phyloP scores from a whole-genome alignment of 2,113 vertebrate species.

The Cebus imitator region DNA sequence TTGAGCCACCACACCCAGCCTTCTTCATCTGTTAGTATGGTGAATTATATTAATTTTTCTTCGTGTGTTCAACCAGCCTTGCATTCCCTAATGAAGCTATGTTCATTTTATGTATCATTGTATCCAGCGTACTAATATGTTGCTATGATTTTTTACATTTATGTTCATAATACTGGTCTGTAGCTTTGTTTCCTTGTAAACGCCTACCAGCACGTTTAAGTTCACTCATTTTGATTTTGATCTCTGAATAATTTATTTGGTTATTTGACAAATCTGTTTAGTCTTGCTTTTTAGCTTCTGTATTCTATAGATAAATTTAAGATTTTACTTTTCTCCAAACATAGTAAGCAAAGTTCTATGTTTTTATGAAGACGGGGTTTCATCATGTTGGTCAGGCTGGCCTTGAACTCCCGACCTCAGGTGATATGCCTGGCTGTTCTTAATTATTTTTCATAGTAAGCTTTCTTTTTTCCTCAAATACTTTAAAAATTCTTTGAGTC shows the following conservation, averaged over 20 bases:
- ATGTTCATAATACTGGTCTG: background rate
- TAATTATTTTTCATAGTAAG: background rate
- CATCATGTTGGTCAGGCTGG: no score
- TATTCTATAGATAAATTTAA: background rate
- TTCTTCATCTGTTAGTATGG: background rate
- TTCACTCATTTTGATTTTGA: background rate
- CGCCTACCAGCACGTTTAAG: background rate
- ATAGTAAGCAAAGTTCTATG: background rate
- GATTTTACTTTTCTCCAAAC: background rate
- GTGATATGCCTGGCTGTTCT: background rate
- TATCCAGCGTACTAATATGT: background rate
- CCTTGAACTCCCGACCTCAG: no score
- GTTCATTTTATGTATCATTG: background rate
- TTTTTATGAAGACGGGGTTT: no score
- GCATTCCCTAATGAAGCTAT: background rate
- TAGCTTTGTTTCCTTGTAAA: background rate
- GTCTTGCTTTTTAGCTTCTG: background rate
- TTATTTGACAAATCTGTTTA: background rate
- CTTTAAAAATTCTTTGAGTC: slow-evolving; percentile 3
- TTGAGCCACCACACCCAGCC: no score
- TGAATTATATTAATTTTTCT: background rate
- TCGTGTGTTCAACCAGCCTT: background rate
- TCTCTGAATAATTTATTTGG: background rate
- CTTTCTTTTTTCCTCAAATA: background rate
- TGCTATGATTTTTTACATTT: background rate